Conservation (phyloP, 2,888 invertebrate genomes). For the Timema cristinae region DNA sequence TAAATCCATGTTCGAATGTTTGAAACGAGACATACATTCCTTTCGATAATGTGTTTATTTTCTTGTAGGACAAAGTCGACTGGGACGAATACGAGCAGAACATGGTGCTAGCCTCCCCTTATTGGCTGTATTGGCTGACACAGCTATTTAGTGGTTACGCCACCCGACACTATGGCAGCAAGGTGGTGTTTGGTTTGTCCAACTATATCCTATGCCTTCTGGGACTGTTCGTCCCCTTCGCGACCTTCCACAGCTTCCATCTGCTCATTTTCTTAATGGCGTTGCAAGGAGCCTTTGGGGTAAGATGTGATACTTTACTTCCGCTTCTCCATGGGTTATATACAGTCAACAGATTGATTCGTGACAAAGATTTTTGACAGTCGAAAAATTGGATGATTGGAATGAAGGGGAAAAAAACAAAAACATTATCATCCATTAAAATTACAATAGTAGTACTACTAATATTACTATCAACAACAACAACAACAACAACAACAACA, state of each 20-base stretch:
- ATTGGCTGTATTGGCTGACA: conserved; percentile 1
- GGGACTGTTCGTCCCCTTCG: not conserved
- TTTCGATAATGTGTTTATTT: not conserved
- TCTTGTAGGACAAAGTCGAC: not conserved
- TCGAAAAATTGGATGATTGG: too few relatives aligned
- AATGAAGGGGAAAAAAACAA: too few relatives aligned
- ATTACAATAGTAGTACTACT: too few relatives aligned
- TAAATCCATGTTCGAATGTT: too few relatives aligned
- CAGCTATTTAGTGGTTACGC: not conserved
- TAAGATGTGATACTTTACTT: not conserved
- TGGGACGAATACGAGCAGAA: conserved; percentile 11
- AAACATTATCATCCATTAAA: too few relatives aligned
- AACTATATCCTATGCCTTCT: conserved; percentile 5
- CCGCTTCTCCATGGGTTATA: too few relatives aligned
- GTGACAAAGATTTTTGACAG: too few relatives aligned
- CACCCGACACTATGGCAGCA: conserved; percentile 1
- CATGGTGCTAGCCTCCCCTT: not conserved
- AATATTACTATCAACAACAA: too few relatives aligned
- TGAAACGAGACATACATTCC: too few relatives aligned
- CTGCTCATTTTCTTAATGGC: not conserved
- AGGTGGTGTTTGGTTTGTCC: conserved; percentile 9
- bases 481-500: too few relatives aligned
- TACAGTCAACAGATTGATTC: too few relatives aligned
- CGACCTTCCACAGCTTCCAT: conserved; percentile 2
- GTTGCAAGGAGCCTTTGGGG: not conserved